phyloP scores from a whole-genome alignment of 23 tunicate species.

The Aplidium turbinatum region DNA sequence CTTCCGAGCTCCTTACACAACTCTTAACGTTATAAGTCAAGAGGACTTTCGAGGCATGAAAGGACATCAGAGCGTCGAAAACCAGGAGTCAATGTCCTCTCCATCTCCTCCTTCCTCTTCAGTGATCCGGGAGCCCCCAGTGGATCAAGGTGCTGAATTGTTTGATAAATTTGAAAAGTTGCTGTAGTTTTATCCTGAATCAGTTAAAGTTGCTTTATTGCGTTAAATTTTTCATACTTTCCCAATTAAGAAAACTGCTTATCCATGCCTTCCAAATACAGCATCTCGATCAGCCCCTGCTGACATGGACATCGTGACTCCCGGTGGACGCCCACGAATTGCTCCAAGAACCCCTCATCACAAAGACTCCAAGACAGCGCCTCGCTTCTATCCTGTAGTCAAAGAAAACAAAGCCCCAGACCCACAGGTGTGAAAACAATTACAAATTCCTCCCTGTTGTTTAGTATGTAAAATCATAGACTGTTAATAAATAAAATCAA shows the following conservation, averaged over 20 bases:
- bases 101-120: conserved; percentile 29
- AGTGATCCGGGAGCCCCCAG: too few relatives aligned
- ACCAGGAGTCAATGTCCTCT: too few relatives aligned
- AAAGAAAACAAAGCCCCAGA: conserved; percentile 81
- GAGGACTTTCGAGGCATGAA: conserved; percentile 63
- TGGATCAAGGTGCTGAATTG: too few relatives aligned
- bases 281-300: conserved; percentile 30
- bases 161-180: too few relatives aligned
- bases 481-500: too few relatives aligned
- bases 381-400: conserved; percentile 92
- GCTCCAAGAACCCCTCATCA: conserved; percentile 90
- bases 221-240: neutral
- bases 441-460: too few relatives aligned
- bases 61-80: too few relatives aligned
- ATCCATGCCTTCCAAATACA: too few relatives aligned
- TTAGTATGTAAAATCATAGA: too few relatives aligned
- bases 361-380: conserved; percentile 80
- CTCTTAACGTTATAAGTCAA: conserved; percentile 67
- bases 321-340: too few relatives aligned
- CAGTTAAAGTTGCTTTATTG: neutral
- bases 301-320: conserved; percentile 33
- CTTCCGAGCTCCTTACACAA: conserved; percentile 47
- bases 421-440: conserved; percentile 80
- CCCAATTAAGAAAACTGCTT: too few relatives aligned
- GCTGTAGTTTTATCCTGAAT: neutral